These are phyloP conservation scores for Chelmon rostratus DNA, from an alignment of 2,797 vertebrate species.

Conservation along the genomic window DNA sequence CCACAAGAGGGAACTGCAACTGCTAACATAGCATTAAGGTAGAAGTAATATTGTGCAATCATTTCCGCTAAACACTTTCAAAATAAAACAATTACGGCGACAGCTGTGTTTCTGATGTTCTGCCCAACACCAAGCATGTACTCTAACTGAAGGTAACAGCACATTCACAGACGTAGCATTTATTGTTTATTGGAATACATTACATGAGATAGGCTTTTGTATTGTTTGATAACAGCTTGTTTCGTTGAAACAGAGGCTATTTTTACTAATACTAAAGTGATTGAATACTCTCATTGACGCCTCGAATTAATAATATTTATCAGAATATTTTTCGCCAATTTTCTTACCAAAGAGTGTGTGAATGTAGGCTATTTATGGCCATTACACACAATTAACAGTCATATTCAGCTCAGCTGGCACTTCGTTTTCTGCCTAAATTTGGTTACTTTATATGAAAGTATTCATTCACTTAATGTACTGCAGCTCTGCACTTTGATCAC, in stretches of 20 bases:
- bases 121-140: not conserved
- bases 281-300: too few relatives aligned
- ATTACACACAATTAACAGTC: not conserved
- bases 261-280: too few relatives aligned
- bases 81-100: not conserved
- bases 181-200: not conserved
- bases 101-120: not conserved
- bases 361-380: too few relatives aligned
- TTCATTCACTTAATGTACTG: not conserved
- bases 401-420: fast-evolving
- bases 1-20: not conserved
- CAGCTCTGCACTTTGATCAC: not conserved
- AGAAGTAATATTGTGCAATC: not conserved
- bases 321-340: not conserved
- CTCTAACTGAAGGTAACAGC: not conserved
- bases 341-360: not conserved
- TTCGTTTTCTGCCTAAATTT: not conserved
- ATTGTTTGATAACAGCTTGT: not conserved
- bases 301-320: not conserved
- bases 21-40: not conserved
- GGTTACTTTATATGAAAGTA: not conserved
- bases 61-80: not conserved
- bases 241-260: too few relatives aligned
- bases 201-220: not conserved
- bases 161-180: not conserved